Base-by-base conservation (phyloP, 2,797 vertebrate species). In the Cirrhinus molitorella region DNA sequence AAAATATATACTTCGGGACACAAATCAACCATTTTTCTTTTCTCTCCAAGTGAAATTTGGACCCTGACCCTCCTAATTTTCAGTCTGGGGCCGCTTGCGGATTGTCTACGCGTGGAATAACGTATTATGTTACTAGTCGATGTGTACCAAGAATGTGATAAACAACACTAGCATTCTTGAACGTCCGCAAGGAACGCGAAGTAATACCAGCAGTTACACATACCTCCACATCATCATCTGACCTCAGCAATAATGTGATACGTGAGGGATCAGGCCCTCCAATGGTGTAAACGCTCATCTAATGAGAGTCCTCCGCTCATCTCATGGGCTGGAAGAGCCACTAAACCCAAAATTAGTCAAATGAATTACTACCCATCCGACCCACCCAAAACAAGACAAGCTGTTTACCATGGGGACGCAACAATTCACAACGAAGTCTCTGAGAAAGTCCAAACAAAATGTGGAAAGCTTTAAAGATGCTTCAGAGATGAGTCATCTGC, bases 1-100 rank as follows among this genome's bases (percentile, higher is more conserved):
- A 71, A 87, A 85, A 82, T 65, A 90, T 87, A 91, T 89, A 91
- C 88, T 86, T 85, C 68, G 87, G 89, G 89, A 93, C 93, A 93
- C 92, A 93, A 93, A 91, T 61, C 84, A 87, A 90, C 91, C 89
- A 86, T 94, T 95, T 86, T 93, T 93, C 90, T 88, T 90, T 93
- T 93, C 91, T 93, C 81, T 88, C 88, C 74, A 53, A 92, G 92
- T 89, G 88, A 92, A 93, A 94, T 94, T 94, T 93, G 90, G 92
- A 93, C 88, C 90, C 88, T 85, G 87, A 91, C 90, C 88, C 89
- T 92, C 88, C 88, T 89, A 93, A 92, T 94, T 93, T 94, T 94
- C 93, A 94, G 93, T 94, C 94, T 95, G 91, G 90, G 90, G 88
- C 89, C 63, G 90, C 85, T 87, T 89, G 90, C 84, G 90, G 90